phyloP scores from a whole-genome alignment of 2,797 vertebrate species.

The Furcifer pardalis region DNA sequence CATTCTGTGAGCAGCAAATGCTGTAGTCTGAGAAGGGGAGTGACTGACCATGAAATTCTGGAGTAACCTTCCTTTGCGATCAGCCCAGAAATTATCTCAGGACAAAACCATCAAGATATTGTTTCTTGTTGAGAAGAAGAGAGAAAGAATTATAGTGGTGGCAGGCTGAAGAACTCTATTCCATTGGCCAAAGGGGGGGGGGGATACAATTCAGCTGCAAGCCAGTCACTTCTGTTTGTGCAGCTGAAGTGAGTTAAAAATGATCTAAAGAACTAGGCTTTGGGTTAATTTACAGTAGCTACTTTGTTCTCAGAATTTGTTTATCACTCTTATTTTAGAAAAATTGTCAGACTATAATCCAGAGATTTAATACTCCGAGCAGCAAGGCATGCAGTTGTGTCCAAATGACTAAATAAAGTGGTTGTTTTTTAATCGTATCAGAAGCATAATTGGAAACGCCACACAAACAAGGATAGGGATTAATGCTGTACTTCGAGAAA shows the following conservation, averaged over 20 bases:
- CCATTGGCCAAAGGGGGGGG: neutral
- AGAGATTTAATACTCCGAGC: neutral
- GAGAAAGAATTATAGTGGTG: neutral
- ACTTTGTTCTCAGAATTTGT: neutral
- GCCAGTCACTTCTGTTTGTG: neutral
- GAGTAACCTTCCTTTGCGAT: no score
- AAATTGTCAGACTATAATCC: neutral
- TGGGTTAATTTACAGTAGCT: neutral
- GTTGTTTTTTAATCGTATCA: no score
- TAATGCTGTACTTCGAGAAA: conserved; percentile 12
- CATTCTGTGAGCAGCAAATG: neutral
- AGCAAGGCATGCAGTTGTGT: conserved; percentile 27
- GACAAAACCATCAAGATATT: neutral
- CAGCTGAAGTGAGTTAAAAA: neutral
- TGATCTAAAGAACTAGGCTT: neutral
- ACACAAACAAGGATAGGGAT: neutral
- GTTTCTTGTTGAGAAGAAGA: neutral
- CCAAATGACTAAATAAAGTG: neutral
- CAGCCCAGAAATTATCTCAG: neutral
- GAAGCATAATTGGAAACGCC: conserved; percentile 15
- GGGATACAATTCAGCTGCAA: neutral
- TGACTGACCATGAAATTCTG: no score
- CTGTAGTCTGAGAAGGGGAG: no score
- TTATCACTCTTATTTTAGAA: neutral
- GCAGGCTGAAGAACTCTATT: neutral